Evolutionary conservation across 2,113 vertebrate species (phyloP).

Genomic region (human): GRCh38 chrX:149989501-149990000

Average conservation of each 20-base stretch:
- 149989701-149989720: not conserved
- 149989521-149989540: not conserved
- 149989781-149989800: not conserved
- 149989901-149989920: not conserved
- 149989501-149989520: not conserved
- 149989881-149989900: not conserved
- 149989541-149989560: not conserved
- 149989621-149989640: not conserved
- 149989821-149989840: not conserved
- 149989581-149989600: not conserved
- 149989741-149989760: not conserved
- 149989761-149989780: not conserved
- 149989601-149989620: not conserved
- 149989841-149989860: not conserved
- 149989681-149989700: not conserved
- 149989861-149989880: not conserved
- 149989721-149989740: not conserved
- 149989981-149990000: conserved; percentile 21
- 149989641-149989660: not conserved
- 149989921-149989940: not conserved
- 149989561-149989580: not conserved
- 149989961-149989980: not conserved
- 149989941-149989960: conserved; percentile 39
- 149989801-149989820: not conserved
- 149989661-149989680: not conserved